Conservation (phyloP, 2,888 invertebrate species). For the Clepsis dumicolana region DNA sequence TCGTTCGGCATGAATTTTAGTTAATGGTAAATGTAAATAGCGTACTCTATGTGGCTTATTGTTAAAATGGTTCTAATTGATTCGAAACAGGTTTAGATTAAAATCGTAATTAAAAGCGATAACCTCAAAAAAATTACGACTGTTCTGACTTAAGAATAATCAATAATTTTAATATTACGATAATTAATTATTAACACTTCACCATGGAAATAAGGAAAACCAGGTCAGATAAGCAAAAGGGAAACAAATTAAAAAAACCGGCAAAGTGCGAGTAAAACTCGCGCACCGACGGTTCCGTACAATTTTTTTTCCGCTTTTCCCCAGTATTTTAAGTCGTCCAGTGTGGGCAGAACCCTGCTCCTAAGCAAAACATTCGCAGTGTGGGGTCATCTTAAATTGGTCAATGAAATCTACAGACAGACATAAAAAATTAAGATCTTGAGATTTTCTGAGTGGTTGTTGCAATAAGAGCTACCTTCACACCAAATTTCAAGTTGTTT, state of each 20-base stretch:
- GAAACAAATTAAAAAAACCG: not conserved
- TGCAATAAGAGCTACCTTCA: too few species aligned
- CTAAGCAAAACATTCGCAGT: too few species aligned
- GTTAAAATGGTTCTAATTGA: constrained; percentile 4
- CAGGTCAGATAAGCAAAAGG: not conserved
- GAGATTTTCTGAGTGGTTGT: too few species aligned
- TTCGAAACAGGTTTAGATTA: constrained; percentile 7
- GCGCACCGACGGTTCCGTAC: too few species aligned
- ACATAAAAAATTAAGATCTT: too few species aligned
- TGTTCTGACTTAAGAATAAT: not conserved
- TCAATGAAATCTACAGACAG: too few species aligned
- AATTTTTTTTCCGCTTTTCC: too few species aligned
- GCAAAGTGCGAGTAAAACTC: too few species aligned
- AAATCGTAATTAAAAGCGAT: constrained; percentile 2
- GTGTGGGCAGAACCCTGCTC: too few species aligned
- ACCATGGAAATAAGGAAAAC: not conserved
- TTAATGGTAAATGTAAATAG: not conserved
- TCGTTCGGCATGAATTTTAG: not conserved
- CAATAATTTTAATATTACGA: not conserved
- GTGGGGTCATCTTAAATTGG: too few species aligned
- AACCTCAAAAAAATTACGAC: not conserved
- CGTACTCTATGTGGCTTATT: not conserved
- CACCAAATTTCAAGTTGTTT: too few species aligned
- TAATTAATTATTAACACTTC: not conserved
- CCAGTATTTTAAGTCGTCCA: too few species aligned